Conservation (phyloP, 2,888 invertebrate genomes). For the Polietes domitor region DNA sequence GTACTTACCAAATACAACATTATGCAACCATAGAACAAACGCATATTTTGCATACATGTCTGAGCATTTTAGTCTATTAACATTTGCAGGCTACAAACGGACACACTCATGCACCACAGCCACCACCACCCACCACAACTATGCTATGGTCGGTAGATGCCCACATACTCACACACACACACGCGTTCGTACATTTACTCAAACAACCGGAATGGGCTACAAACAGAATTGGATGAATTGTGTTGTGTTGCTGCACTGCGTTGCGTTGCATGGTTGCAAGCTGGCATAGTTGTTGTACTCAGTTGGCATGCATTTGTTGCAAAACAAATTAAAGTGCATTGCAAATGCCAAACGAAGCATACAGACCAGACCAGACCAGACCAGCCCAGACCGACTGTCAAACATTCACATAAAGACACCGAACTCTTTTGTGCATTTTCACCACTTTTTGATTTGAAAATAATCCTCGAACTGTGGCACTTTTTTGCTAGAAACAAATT, state of each 20-base stretch:
- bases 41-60: conserved; percentile 60
- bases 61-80: conserved; percentile 64
- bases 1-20: conserved; percentile 2
- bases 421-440: no score
- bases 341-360: conserved; percentile 63
- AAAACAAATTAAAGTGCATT: conserved; percentile 66
- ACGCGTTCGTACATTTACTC: neutral
- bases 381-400: no score
- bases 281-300: neutral
- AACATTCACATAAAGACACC: conserved; percentile 53
- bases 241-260: neutral
- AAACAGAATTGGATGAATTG: neutral
- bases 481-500: no score
- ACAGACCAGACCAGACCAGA: no score
- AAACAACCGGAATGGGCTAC: neutral
- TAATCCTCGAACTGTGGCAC: no score
- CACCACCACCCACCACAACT: neutral
- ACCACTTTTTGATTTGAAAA: no score
- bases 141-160: neutral
- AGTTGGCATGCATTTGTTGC: conserved; percentile 60
- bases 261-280: neutral
- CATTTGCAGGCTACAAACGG: conserved; percentile 46
- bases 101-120: neutral
- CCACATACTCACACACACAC: neutral
- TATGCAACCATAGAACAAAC: conserved; percentile 29